A percentile compares a stretch with the other conserved stretches of the same genome.
These are phyloP conservation scores for Mythimna impura DNA, from an alignment of 2,888 invertebrate species.

Conservation along the genomic window DNA sequence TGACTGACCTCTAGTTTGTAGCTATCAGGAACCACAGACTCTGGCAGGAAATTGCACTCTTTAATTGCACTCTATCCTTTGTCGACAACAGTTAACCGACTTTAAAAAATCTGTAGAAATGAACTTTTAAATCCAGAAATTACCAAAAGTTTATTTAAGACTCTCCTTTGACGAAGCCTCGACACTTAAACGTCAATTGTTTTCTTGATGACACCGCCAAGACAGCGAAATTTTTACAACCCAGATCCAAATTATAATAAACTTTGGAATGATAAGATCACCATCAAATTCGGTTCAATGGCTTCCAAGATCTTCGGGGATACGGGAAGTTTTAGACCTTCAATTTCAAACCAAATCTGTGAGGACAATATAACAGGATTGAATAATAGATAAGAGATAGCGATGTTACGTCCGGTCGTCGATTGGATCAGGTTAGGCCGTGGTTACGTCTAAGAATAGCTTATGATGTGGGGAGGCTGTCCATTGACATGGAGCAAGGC, in stretches of 20 bases:
- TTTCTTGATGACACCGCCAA: not conserved
- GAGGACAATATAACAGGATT: slow-evolving; percentile 10
- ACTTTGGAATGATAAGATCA: slow-evolving; percentile 54
- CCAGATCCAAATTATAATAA: slow-evolving; percentile 43
- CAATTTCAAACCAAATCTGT: slow-evolving; percentile 36
- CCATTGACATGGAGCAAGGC: too few species aligned
- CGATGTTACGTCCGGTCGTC: not conserved
- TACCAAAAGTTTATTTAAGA: not conserved
- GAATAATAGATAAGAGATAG: slow-evolving; percentile 13
- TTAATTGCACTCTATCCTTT: too few species aligned
- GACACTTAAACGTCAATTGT: slow-evolving; percentile 11
- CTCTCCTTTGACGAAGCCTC: not conserved
- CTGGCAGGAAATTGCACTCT: too few species aligned
- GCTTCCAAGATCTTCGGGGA: slow-evolving; percentile 26
- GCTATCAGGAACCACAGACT: too few species aligned
- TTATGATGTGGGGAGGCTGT: not conserved
- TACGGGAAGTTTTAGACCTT: not conserved
- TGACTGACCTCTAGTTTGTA: too few species aligned
- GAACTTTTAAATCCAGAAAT: not conserved
- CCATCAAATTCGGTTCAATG: slow-evolving; percentile 46
- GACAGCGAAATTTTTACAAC: slow-evolving; percentile 39
- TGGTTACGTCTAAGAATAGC: not conserved
- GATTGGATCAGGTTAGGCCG: not conserved
- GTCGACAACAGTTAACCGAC: too few species aligned
- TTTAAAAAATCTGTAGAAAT: too few species aligned